Evolutionary conservation across 2,797 vertebrate species (phyloP), one percentile per base, ranked within the genome.

Genomic region (Halcyon chelicuti): DNA sequence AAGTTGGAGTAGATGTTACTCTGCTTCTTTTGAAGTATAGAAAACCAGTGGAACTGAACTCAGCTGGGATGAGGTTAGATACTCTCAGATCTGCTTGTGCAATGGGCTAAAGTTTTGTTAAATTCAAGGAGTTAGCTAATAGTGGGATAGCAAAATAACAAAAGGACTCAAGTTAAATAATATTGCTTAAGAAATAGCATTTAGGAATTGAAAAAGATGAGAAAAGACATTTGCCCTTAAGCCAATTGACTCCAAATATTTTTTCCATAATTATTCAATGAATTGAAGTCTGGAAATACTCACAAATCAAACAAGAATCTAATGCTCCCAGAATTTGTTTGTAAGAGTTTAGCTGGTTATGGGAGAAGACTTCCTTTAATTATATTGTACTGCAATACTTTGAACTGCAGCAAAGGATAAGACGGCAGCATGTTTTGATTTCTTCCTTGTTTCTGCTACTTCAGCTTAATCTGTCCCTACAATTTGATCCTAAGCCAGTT

Each of bases 201-300:
- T 78, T 78, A 70, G 4, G 23, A 86, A 93, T 6, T 57, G 8
- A 79, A 86, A 75, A 93, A 65, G 2, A 20, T 76, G 58, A 82
- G 17, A 76, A 80, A 80, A 90, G 21, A 46, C 4, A 4, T 77
- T 70, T 90, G 33, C 39, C 26, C 14, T 81, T 75, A 90, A 78
- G 3, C 9, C 15, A 86, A 33, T 4, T 78, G 42, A 39, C 9
- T 47, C 1, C 66, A 5, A 4, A 0, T 58, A 0, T 9, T 65
- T 72, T 26, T 15, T 22, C 10, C 46, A 33, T 23, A 80, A 25
- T 37, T 20, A 29, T 10, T 63, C 14, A 35, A 17, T 14, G 6
- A 84, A 46, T 79, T 82, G 6, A 63, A 42, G 3, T 49, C 54
- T 61, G 19, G 11, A 88, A 79, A 74, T 63, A 33, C 39, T 85